Base-by-base conservation (phyloP, 2,797 vertebrate genomes). In the Diceros bicornis region DNA sequence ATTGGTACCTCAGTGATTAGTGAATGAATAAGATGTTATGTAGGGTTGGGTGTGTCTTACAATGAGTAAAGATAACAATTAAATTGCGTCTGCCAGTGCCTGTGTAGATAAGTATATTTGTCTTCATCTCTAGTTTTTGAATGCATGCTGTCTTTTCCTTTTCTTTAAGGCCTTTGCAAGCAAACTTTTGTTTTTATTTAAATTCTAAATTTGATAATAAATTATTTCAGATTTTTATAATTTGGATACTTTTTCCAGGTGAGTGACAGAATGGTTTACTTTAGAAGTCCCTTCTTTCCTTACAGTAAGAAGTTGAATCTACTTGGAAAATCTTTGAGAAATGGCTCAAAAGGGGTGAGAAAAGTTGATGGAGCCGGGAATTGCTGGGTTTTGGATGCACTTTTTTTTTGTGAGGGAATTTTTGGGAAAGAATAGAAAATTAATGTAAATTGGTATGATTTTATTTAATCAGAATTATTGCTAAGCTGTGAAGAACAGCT, bases 161-260 rank as follows among this genome's bases (percentile, higher is more conserved):
- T 98, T 98, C 98, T 98, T 98, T 98, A 91, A 96, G 98, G 98
- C 99, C 98, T 99, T 98, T 98, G 98, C 98, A 98, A 99, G 98
- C 97, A 98, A 98, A 98, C 93, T 98, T 98, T 96, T 98, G 98
- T 98, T 99, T 99, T 99, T 99, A 99, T 99, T 99, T 99, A 99
- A 99, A 99, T 98, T 99, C 98, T 98, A 98, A 98, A 99, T 99
- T 99, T 99, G 99, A 98, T 99, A 99, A 99, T 99, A 99, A 99
- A 99, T 99, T 99, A 99, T 99, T 99, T 99, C 98, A 99, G 98
- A 98, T 98, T 99, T 99, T 98, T 98, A 99, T 98, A 97, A 99
- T 99, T 99, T 98, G 98, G 98, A 98, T 98, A 97, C 94, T 98
- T 98, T 98, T 99, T 98, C 98, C 98, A 97, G 95, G 94, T 64